phyloP scores from a whole-genome alignment of 2,888 invertebrate species.

The Eremobia ochroleuca region DNA sequence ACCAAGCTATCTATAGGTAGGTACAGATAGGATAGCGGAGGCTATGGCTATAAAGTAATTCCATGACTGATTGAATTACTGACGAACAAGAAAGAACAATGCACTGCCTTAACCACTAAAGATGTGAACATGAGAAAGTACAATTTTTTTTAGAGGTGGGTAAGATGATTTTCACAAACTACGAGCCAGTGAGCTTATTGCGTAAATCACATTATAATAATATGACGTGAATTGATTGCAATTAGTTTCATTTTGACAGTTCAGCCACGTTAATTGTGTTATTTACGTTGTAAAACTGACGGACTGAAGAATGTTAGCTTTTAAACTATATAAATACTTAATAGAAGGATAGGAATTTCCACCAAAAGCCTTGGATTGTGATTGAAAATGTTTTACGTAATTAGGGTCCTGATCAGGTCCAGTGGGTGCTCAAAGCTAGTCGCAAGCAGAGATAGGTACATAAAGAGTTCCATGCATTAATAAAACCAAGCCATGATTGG shows the following conservation, averaged over 20 bases:
- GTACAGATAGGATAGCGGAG: neutral
- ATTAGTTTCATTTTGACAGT: too few species aligned
- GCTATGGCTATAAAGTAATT: neutral
- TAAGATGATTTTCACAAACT: neutral
- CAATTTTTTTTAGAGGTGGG: neutral
- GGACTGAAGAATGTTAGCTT: too few species aligned
- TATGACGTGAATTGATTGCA: too few species aligned
- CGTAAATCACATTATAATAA: too few species aligned
- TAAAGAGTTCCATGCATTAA: slow-evolving; percentile 17
- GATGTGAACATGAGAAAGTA: neutral
- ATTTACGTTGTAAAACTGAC: too few species aligned
- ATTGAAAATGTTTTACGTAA: too few species aligned
- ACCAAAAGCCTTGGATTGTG: too few species aligned
- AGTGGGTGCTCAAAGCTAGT: slow-evolving; percentile 7
- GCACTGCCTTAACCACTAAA: neutral
- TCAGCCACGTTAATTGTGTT: too few species aligned
- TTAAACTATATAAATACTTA: too few species aligned
- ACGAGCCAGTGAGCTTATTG: too few species aligned
- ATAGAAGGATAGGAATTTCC: too few species aligned
- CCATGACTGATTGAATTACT: neutral
- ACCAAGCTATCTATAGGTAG: neutral
- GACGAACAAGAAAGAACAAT: neutral
- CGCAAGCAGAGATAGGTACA: neutral
- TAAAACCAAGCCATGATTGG: slow-evolving; percentile 41
- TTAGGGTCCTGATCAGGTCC: neutral